Evolutionary conservation across 2,113 vertebrate genomes (phyloP), one percentile per base, ranked within the genome.

Genomic region (Anarrhichthys ocellatus): DNA sequence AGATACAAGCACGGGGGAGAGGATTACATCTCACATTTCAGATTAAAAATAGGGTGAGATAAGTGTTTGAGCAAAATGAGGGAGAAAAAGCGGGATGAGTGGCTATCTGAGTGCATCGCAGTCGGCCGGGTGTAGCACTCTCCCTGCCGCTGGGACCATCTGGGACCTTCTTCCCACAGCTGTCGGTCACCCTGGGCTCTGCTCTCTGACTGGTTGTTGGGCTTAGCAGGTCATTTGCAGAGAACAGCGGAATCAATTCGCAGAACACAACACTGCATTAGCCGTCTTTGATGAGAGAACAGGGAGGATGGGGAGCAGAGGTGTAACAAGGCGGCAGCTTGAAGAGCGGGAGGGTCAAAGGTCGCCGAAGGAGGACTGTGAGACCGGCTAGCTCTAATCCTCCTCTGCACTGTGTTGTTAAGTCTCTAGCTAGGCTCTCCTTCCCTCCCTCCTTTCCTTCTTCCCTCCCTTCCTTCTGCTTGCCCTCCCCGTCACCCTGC

Each of bases 311-410:
- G 40, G 52, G 6, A 44, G n/a, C 0, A 15, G 36, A 46, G 70
- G 32, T 40, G 34, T 61, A 67, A 5, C 44, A 42, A 78, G 50
- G 56, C 65, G 56, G 50, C 58, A 10, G 65, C 52, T 36, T 62
- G 76, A 73, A 68, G 46, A 15, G 34, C 56, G 27, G 20, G 69
- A 74, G 85, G 85, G 58, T 85, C 73, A 85, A 42, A 83, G 78
- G 69, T 87, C 87, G 78, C 27, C 0, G 38, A 24, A 32, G 32
- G 27, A 78, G 36, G 50, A 75, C 40, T 65, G 73, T 65, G 80
- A 46, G 69, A 54, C 27, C n/a, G 66, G 50, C 65, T 27, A 29
- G 59, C 68, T 81, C 27, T 86, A 90, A 93, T 92, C 87, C 86
- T 74, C 50, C 81, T 82, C 66, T 44, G 69, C 58, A 36, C 44